Evolutionary conservation across 2,888 invertebrate genomes (phyloP).

Genomic region (Cephus pulcher): DNA sequence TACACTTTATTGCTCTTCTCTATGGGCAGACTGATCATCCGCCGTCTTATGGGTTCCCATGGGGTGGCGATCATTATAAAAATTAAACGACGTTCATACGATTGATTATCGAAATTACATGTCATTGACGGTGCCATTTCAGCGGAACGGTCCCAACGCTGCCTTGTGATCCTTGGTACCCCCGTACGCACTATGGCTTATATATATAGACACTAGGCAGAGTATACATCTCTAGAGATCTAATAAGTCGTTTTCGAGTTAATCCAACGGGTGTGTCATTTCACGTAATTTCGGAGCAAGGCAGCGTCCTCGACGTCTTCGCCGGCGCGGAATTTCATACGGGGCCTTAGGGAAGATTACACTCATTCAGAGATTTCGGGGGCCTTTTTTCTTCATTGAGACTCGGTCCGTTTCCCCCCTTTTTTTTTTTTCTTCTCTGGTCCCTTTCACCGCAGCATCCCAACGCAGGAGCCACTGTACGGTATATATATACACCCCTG

Average conservation of each 20-base stretch:
- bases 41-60: constrained; percentile 39
- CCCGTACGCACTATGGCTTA: not conserved
- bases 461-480: constrained; percentile 2
- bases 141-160: not conserved
- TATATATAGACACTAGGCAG: not conserved
- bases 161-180: not conserved
- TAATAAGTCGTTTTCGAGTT: constrained; percentile 64
- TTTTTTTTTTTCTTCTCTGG: constrained; percentile 24
- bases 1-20: not conserved
- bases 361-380: constrained; percentile 59
- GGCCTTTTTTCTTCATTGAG: constrained; percentile 20
- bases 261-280: constrained; percentile 63
- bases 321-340: not conserved
- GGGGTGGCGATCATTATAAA: constrained; percentile 60
- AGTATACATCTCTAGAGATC: constrained; percentile 22
- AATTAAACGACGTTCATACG: constrained; percentile 67
- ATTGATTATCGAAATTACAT: constrained; percentile 66
- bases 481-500: constrained; percentile 5
- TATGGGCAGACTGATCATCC: not conserved
- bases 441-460: constrained; percentile 6
- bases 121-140: constrained; percentile 20
- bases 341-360: constrained; percentile 47
- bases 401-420: not conserved
- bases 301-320: not conserved
- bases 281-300: constrained; percentile 55